phyloP scores from a whole-genome alignment of 2,113 vertebrate genomes.

The Nothoprocta pentlandii region DNA sequence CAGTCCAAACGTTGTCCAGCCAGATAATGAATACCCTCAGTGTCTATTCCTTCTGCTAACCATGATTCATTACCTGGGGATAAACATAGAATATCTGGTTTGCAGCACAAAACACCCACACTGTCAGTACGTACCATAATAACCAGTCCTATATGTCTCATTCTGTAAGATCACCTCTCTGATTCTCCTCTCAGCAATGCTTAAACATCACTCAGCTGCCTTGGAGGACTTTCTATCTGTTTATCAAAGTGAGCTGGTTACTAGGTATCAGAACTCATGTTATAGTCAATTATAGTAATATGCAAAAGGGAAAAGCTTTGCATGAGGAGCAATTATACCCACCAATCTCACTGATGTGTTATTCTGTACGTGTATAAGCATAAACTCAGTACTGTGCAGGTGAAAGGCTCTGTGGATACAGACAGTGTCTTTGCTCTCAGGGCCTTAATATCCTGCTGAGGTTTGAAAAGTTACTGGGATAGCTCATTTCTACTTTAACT shows the following conservation, averaged over 20 bases:
- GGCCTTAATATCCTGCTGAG: background rate
- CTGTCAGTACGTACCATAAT: fast-evolving
- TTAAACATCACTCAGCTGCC: background rate
- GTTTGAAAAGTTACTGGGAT: background rate
- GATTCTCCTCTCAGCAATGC: background rate
- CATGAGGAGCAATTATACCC: background rate
- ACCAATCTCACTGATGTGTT: background rate
- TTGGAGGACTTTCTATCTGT: background rate
- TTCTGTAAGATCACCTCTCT: background rate
- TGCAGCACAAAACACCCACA: background rate
- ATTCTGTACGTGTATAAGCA: background rate
- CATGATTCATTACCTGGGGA: background rate
- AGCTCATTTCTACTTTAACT: background rate
- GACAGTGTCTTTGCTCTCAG: background rate
- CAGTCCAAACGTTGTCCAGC: background rate
- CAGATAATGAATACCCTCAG: background rate
- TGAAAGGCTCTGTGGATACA: background rate
- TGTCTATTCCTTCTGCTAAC: background rate
- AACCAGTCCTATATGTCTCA: background rate
- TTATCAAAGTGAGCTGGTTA: background rate
- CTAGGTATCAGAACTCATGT: background rate
- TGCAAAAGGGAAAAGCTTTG: background rate
- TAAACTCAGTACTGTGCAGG: background rate
- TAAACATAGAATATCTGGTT: background rate
- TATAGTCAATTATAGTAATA: background rate